A percentile compares a stretch with the other conserved stretches of the same genome.
Conservation (phyloP, 64 coral and sea anemone genomes). For the Actinia equina region DNA sequence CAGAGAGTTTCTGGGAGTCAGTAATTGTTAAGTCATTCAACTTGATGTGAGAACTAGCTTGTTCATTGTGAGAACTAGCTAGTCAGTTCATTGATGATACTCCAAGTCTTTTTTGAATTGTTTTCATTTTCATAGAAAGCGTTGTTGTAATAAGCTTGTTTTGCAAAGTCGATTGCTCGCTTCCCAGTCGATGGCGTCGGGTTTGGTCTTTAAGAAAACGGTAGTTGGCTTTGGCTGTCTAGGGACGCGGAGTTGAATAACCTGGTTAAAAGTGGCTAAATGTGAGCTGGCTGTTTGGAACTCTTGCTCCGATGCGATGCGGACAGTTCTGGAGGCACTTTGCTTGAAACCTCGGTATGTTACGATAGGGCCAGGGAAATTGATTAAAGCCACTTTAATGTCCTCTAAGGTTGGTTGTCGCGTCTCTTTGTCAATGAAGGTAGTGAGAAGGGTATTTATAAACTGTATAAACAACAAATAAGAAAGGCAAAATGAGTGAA, state of each 20-base stretch:
- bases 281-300: neutral
- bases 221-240: neutral
- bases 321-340: conserved; percentile 11
- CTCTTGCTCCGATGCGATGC: conserved; percentile 9
- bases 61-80: too few relatives aligned
- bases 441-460: neutral
- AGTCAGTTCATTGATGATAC: too few relatives aligned
- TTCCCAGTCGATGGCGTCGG: neutral
- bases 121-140: too few relatives aligned
- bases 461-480: neutral
- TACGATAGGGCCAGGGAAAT: conserved; percentile 6
- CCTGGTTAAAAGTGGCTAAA: neutral
- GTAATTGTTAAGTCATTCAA: too few relatives aligned
- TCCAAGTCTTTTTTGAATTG: too few relatives aligned
- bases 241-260: neutral
- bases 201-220: neutral
- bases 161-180: neutral
- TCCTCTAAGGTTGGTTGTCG: neutral
- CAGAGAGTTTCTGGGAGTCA: too few relatives aligned
- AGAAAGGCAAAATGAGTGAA: too few relatives aligned
- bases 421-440: neutral
- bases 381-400: neutral
- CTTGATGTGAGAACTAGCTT: too few relatives aligned
- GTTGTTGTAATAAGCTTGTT: neutral
- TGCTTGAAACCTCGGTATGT: conserved; percentile 11